Percentiles rank a stretch among this genome's conserved stretches.
Evolutionary conservation across 2,113 vertebrate species (phyloP).

Genomic region (Columba livia): DNA sequence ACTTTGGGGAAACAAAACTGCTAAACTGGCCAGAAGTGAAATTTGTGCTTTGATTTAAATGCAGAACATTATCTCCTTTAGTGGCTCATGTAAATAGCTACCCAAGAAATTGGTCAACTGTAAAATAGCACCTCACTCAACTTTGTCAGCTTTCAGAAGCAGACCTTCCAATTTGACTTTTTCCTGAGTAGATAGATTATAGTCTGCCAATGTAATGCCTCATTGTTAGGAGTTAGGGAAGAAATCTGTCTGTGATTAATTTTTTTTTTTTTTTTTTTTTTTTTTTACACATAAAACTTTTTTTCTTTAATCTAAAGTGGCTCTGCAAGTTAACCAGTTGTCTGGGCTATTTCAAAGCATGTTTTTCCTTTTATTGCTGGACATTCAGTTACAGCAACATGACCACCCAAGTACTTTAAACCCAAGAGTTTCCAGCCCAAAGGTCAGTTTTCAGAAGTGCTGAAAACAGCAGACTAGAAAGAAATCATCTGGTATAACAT

Average conservation of each 20-base stretch:
- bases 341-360: background rate
- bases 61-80: background rate
- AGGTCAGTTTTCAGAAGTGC: background rate
- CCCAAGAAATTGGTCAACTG: background rate
- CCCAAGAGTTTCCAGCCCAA: background rate
- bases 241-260: background rate
- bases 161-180: background rate
- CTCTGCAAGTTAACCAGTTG: background rate
- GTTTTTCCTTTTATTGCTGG: background rate
- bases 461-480: background rate
- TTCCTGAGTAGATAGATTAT: background rate
- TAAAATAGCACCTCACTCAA: background rate
- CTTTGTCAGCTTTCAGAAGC: background rate
- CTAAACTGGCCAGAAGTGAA: background rate
- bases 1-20: background rate
- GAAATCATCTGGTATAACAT: background rate
- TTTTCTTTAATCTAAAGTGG: background rate
- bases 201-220: background rate
- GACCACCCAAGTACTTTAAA: background rate
- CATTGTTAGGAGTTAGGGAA: background rate
- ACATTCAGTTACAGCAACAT: background rate
- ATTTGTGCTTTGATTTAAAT: background rate
- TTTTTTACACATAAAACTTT: background rate
- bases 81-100: background rate
- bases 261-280: background rate